Evolutionary conservation across 1,140 invertebrate genomes (phyloP).

Genomic region (Goniozus legneri): DNA sequence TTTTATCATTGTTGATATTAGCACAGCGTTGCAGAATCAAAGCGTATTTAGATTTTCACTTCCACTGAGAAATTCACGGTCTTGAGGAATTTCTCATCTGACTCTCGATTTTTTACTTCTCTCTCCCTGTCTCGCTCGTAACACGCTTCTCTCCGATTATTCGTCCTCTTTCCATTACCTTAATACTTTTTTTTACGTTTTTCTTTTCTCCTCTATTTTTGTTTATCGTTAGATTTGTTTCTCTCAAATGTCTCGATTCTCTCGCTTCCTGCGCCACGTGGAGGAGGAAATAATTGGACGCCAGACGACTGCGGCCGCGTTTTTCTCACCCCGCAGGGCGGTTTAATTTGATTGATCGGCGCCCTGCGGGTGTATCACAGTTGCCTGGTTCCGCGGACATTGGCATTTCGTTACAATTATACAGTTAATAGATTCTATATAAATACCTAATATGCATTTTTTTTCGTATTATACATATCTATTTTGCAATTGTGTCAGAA

Average conservation of each 20-base stretch:
- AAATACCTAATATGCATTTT: conserved; percentile 55
- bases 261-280: conserved; percentile 30
- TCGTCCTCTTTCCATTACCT: not conserved
- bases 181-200: conserved; percentile 13
- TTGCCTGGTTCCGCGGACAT: conserved; percentile 44
- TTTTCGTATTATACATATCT: conserved; percentile 55
- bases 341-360: conserved; percentile 23
- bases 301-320: conserved; percentile 23
- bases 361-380: conserved; percentile 12
- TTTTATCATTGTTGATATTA: conserved; percentile 38
- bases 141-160: not conserved
- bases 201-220: conserved; percentile 15
- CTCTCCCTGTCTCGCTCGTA: conserved; percentile 12
- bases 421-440: conserved; percentile 54
- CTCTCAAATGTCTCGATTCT: conserved; percentile 14
- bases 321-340: not conserved
- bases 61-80: conserved; percentile 23
- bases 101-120: conserved; percentile 19
- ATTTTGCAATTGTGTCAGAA: conserved; percentile 52
- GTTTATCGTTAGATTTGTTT: conserved; percentile 17
- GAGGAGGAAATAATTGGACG: conserved; percentile 35
- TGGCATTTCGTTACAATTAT: conserved; percentile 54
- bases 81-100: too few species aligned
- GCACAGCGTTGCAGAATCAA: conserved; percentile 41
- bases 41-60: conserved; percentile 33